Evolutionary conservation across 2,113 vertebrate genomes (phyloP).

Genomic region (Heliornis fulica): DNA sequence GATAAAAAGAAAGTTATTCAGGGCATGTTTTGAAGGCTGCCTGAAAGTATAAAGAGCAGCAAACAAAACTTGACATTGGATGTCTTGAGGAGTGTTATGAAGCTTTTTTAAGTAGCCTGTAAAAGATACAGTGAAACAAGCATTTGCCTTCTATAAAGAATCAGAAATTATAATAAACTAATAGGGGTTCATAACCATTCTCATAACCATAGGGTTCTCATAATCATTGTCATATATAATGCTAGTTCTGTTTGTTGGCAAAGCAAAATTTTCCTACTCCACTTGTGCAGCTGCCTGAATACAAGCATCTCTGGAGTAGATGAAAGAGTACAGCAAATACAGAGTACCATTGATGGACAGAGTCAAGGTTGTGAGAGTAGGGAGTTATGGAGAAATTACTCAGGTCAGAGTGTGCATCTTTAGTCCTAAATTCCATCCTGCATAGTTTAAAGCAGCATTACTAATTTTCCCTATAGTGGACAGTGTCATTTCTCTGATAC

Average conservation of each 20-base stretch:
- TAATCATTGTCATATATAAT: not conserved
- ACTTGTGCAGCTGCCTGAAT: not conserved
- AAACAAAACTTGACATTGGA: not conserved
- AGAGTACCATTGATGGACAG: not conserved
- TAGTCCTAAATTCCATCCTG: not conserved
- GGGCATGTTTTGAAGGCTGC: not conserved
- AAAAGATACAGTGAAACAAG: not conserved
- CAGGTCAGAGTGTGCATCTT: not conserved
- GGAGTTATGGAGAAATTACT: not conserved
- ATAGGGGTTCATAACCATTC: not conserved
- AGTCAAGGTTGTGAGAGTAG: not conserved
- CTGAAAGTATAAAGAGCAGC: not conserved
- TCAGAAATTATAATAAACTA: not conserved
- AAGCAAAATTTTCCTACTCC: not conserved
- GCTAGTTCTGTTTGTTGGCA: not conserved
- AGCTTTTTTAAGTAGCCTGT: not conserved
- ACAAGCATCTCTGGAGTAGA: not conserved
- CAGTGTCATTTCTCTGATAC: not conserved
- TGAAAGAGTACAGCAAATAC: no score
- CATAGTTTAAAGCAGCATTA: not conserved
- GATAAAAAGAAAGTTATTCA: not conserved
- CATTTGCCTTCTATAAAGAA: not conserved
- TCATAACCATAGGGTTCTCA: not conserved
- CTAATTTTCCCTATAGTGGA: not conserved
- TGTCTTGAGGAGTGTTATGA: not conserved